Evolutionary conservation across 92 coral and sea anemone genomes (phyloP).

Genomic region (Plumapathes pennacea): DNA sequence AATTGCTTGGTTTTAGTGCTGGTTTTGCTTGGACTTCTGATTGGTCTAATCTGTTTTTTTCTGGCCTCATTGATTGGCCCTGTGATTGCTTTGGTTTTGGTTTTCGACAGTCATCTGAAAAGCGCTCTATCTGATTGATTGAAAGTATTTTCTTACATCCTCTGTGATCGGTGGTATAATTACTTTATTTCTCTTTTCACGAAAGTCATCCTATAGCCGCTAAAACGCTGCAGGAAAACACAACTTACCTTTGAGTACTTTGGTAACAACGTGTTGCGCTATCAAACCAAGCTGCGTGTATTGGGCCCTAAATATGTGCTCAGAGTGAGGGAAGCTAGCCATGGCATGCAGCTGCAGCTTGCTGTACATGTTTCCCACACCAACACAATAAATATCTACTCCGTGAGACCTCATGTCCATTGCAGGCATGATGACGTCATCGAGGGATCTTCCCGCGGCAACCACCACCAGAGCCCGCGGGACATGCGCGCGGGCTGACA

Average conservation of each 20-base stretch:
- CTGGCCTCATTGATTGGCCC: no score
- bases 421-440: conserved; percentile 84
- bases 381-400: conserved; percentile 78
- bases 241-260: conserved; percentile 70
- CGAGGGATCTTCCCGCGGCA: conserved; percentile 77
- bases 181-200: background rate
- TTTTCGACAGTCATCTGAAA: no score
- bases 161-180: no score
- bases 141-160: no score
- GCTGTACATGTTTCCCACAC: conserved; percentile 71
- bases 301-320: conserved; percentile 67
- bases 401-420: conserved; percentile 58
- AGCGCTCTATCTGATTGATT: no score
- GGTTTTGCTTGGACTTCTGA: no score
- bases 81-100: no score
- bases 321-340: conserved; percentile 89
- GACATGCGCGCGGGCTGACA: conserved; percentile 62
- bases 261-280: conserved; percentile 85
- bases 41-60: no score
- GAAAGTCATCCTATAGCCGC: no score
- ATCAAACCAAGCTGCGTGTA: conserved; percentile 56
- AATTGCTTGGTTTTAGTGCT: no score
- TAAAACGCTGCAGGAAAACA: no score
- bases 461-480: conserved; percentile 75
- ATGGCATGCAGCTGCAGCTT: conserved; percentile 86